Conservation (phyloP, 1,140 invertebrate genomes). For the Stratiolaelaps scimitus region DNA sequence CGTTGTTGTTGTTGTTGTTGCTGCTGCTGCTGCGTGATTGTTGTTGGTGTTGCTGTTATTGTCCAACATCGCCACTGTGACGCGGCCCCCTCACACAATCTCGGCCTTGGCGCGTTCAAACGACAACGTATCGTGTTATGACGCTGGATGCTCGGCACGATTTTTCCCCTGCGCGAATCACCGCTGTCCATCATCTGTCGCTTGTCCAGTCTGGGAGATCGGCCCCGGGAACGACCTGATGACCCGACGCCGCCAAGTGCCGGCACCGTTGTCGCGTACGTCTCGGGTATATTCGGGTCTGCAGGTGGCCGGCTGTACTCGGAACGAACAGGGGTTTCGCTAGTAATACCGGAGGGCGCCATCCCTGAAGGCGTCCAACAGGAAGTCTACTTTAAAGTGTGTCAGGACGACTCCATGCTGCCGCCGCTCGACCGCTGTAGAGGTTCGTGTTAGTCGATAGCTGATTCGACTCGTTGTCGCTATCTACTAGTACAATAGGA, state of each 20-base stretch:
- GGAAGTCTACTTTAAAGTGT: conserved; percentile 88
- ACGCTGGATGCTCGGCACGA: too few relatives aligned
- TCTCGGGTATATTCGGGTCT: conserved; percentile 58
- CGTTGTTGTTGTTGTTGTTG: too few relatives aligned
- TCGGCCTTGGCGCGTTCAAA: too few relatives aligned
- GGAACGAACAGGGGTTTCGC: conserved; percentile 71
- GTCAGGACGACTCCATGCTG: conserved; percentile 51
- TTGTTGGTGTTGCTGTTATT: too few relatives aligned
- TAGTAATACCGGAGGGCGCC: conserved; percentile 74
- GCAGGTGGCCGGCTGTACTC: conserved; percentile 68
- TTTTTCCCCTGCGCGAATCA: too few relatives aligned
- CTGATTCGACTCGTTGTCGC: too few relatives aligned
- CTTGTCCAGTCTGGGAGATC: conserved; percentile 25
- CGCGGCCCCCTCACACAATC: too few relatives aligned
- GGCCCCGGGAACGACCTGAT: conserved; percentile 10
- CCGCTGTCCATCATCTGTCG: neutral
- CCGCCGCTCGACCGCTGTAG: conserved; percentile 72
- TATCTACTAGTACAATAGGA: too few relatives aligned
- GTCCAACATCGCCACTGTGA: too few relatives aligned
- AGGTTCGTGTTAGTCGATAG: conserved; percentile 47
- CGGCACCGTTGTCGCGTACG: conserved; percentile 43
- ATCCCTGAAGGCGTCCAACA: conserved; percentile 63
- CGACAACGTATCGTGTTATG: too few relatives aligned
- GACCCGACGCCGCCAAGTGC: conserved; percentile 6
- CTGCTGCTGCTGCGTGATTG: too few relatives aligned